Conservation (phyloP, 2,113 vertebrate genomes). For the Pelusios castaneus region DNA sequence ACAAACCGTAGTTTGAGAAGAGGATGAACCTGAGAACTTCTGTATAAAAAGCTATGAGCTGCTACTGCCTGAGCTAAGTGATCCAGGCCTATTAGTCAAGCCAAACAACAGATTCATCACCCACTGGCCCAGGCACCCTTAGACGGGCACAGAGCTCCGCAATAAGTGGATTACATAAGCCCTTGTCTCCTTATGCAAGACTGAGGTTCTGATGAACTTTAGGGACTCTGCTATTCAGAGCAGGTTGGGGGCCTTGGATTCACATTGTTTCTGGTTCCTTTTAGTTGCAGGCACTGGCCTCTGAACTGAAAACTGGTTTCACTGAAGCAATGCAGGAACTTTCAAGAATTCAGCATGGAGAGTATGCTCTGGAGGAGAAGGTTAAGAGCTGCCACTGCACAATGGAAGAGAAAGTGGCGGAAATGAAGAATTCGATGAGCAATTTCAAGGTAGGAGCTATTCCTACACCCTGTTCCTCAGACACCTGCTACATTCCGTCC, state of each 20-base stretch:
- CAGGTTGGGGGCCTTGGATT: constrained; percentile 1
- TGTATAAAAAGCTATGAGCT: background rate
- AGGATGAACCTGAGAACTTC: background rate
- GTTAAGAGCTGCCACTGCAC: constrained; percentile 88
- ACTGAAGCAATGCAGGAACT: constrained; percentile 88
- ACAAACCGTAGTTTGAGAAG: background rate
- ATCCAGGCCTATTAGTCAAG: background rate
- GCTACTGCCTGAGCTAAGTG: background rate
- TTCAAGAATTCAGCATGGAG: constrained; percentile 86
- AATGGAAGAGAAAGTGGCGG: constrained; percentile 91
- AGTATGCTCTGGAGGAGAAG: constrained; percentile 89
- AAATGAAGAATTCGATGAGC: constrained; percentile 93
- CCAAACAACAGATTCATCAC: background rate
- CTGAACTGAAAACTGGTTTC: constrained; percentile 91
- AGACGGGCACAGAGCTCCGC: constrained; percentile 13
- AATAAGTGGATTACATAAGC: constrained; percentile 1
- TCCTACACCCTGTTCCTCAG: background rate
- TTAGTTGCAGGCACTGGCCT: constrained; percentile 92
- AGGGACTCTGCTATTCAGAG: background rate
- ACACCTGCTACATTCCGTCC: background rate
- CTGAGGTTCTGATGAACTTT: background rate
- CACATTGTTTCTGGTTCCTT: background rate
- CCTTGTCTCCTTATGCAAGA: background rate
- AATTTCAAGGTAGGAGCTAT: constrained; percentile 87
- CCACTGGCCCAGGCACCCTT: background rate